Base-by-base conservation (phyloP, 2,888 invertebrate species). In the Nemotelus nigrinus region DNA sequence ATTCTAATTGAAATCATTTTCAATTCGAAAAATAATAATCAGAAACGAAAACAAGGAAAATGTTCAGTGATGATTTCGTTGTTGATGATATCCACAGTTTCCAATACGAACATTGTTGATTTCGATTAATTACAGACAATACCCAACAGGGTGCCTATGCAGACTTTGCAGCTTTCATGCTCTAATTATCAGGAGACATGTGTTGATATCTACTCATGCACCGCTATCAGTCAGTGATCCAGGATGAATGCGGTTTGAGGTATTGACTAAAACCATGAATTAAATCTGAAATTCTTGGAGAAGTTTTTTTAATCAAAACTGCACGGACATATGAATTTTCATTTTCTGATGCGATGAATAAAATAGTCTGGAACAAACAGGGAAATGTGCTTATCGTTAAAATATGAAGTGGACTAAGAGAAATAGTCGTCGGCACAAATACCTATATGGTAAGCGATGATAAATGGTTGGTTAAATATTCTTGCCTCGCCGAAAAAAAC, bases 311-410 rank as follows among this genome's bases (percentile, higher is more conserved):
- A 80, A 80, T 80, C 78, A 80, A 78, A 79, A 79, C 76, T 77
- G 50, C 50, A 80, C 77, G 79, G 79, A 78, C 78, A 80, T 78
- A 78, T 80, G 79, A 78, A 80, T 80, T 80, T 79, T 76, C 78
- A 78, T 80, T 78, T 78, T 76, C 70, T 78, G 77, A 80, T 78
- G 76, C 71, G 77, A 76, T 80, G 77, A 79, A 65, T 76, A 64
- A 64, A 70, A 75, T 75, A 43, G 45, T 58, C 43, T 41, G 63
- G 5, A 68, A 60, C 25, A 25, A 25, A 25, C 25, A 25, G 25
- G 25, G 1, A 25, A 25, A 25, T 25, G 25, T 25, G 25, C 25
- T 25, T 25, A 25, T 25, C 25, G 25, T 25, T 25, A 57, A 57
- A 45, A 25, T 55, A 41, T 53, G 43, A 57, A 70, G 43, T 60